These are phyloP conservation scores for Distichodus sexfasciatus DNA, from an alignment of 2,797 vertebrate genomes.

Conservation along the genomic window DNA sequence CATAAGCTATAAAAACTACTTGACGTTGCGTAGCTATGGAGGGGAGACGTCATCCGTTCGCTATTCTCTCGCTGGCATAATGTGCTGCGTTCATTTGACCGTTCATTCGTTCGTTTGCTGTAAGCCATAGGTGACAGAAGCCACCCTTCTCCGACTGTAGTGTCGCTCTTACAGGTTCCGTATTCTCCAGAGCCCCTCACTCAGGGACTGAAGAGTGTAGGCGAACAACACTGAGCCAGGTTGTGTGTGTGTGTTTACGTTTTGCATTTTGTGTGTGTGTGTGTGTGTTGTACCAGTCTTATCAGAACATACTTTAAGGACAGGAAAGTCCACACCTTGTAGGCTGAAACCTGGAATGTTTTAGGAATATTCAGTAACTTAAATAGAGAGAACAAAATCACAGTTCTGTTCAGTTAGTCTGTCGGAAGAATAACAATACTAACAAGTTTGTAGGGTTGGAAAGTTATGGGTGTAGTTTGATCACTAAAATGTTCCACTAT, in stretches of 20 bases:
- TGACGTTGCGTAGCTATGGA: slow-evolving; percentile 19
- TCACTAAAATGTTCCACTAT: too few relatives aligned
- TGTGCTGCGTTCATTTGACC: slow-evolving; percentile 23
- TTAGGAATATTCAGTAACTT: too few relatives aligned
- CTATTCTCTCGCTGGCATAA: slow-evolving; percentile 1
- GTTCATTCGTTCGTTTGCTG: slow-evolving; percentile 31
- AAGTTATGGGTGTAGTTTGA: too few relatives aligned
- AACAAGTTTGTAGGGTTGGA: too few relatives aligned
- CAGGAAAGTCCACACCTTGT: slow-evolving; percentile 12
- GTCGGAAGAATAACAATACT: too few relatives aligned
- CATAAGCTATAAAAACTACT: slow-evolving; percentile 37
- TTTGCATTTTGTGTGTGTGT: slow-evolving; percentile 8
- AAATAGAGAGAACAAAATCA: too few relatives aligned
- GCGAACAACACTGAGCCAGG: slow-evolving; percentile 52
- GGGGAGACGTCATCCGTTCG: slow-evolving; percentile 9
- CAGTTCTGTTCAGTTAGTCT: too few relatives aligned
- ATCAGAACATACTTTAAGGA: slow-evolving; percentile 8
- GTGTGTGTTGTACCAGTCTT: slow-evolving; percentile 17
- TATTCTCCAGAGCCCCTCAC: slow-evolving; percentile 49
- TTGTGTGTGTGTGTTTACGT: slow-evolving; percentile 17
- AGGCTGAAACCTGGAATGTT: not conserved
- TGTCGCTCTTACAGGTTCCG: slow-evolving; percentile 10
- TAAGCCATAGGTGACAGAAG: slow-evolving; percentile 38
- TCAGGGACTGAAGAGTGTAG: slow-evolving; percentile 57
- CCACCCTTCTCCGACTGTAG: slow-evolving; percentile 25